Base-by-base conservation (phyloP, 2,888 invertebrate species). In the Eretmocerus hayati region DNA sequence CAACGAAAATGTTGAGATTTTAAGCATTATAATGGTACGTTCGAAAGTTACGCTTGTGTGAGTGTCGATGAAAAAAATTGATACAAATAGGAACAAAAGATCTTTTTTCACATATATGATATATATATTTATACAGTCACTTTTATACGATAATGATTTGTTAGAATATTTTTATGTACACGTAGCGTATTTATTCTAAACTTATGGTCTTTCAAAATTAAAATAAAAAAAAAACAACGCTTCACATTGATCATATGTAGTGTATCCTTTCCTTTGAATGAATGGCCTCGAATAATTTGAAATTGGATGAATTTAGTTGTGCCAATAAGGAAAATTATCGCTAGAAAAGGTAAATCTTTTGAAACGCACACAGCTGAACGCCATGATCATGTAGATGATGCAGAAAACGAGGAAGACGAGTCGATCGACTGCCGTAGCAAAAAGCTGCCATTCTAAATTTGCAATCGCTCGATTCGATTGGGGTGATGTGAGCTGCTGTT, bases 391-490 rank as follows among this genome's bases (percentile, higher is more conserved):
- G 59, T 80, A 81, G 21, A 78, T 62, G 23, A 81, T 58, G 39
- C 75, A 74, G 59, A 81, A 83, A 42, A 76, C 59, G 35, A 79
- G 52, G 59, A 83, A 83, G 4, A 75, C 74, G 40, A 81, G 62
- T 43, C 83, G 75, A 67, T 84, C 83, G 46, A 84, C 73, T 8
- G 80, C 79, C 2, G 78, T 78, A 22, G 81, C 82, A 38, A 82
- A 61, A 13, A 81, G 65, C n/a, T 79, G 67, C 83, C 83, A 84
- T 61, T 83, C 82, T 30, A 77, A 74, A 58, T 80, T 79, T 1
- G 75, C 56, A 2, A 67, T 51, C 19, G 52, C 62, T 40, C 59
- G 60, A 2, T 57, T 18, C 13, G 44, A 13, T 13, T 42, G n/a
- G 1, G 50, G 38, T 1, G 50, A 11, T 1, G 43, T 43, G 3